Evolutionary conservation across 2,113 vertebrate genomes (phyloP).

Genomic region (Pelmatolapia mariae): DNA sequence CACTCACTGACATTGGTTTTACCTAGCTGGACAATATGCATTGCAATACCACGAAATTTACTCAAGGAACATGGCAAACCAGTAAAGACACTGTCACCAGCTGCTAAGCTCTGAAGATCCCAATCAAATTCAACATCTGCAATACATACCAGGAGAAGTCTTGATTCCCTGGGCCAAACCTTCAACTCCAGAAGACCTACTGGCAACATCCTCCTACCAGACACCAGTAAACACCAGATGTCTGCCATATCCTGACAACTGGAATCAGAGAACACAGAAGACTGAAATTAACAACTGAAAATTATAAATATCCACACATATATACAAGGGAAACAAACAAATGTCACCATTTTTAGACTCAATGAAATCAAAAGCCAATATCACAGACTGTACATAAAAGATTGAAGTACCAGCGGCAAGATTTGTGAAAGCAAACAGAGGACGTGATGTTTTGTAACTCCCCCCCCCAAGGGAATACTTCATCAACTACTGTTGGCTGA

Average conservation of each 20-base stretch:
- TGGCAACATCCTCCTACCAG: background rate
- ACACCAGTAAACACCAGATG: background rate
- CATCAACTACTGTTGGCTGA: background rate
- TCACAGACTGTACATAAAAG: background rate
- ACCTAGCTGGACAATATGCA: background rate
- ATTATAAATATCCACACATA: background rate
- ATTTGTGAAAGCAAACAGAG: background rate
- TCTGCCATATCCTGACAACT: background rate
- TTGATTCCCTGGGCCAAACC: background rate
- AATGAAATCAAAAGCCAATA: background rate
- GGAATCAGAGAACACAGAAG: background rate
- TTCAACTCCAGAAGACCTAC: background rate
- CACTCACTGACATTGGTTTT: background rate
- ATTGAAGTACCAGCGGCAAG: background rate
- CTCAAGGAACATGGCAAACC: background rate
- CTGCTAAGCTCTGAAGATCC: background rate
- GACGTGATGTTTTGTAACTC: background rate
- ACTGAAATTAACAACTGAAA: background rate
- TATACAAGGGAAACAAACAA: background rate
- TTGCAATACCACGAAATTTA: accelerated
- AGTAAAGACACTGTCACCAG: background rate
- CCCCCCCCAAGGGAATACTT: background rate
- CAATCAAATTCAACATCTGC: background rate
- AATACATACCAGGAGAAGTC: accelerated
- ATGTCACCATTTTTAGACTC: background rate